These are phyloP conservation scores for Gryon sp. DNA, from an alignment of 1,140 invertebrate genomes.

Conservation along the genomic window DNA sequence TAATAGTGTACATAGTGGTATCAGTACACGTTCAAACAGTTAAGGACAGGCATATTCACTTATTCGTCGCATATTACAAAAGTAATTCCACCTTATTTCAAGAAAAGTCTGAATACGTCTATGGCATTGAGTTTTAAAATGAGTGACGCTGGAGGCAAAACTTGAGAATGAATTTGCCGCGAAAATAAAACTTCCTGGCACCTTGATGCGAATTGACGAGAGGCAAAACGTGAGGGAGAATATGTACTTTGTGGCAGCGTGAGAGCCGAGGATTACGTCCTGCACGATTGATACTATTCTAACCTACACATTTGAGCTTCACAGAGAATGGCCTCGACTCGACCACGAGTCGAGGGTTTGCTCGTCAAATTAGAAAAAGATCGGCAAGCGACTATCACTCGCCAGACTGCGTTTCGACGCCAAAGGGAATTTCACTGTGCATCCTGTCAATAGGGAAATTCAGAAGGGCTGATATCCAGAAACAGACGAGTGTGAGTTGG, in stretches of 20 bases:
- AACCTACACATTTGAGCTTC: slow-evolving; percentile 62
- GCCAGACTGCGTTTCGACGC: slow-evolving; percentile 52
- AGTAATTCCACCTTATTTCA: slow-evolving; percentile 38
- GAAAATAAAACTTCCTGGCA: slow-evolving; percentile 43
- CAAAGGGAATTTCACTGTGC: slow-evolving; percentile 68
- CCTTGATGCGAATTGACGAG: slow-evolving; percentile 38
- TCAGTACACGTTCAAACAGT: slow-evolving; percentile 24
- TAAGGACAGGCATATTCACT: slow-evolving; percentile 29
- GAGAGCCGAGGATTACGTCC: slow-evolving; percentile 47
- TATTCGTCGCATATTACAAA: slow-evolving; percentile 35
- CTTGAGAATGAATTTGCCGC: slow-evolving; percentile 40
- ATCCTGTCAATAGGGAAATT: slow-evolving; percentile 23
- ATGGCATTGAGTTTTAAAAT: slow-evolving; percentile 3
- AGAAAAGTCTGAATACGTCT: slow-evolving; percentile 35
- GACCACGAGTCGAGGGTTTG: slow-evolving; percentile 72
- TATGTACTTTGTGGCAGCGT: slow-evolving; percentile 28
- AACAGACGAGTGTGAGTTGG: slow-evolving; percentile 29
- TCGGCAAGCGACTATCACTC: slow-evolving; percentile 71
- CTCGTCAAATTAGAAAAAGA: slow-evolving; percentile 78
- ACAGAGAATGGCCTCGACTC: slow-evolving; percentile 44
- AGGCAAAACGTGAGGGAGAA: slow-evolving; percentile 10
- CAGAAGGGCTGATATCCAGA: slow-evolving; percentile 21
- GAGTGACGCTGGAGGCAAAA: slow-evolving; percentile 1
- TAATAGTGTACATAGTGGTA: slow-evolving; percentile 8
- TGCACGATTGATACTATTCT: slow-evolving; percentile 56